These are phyloP conservation scores for Piaya cayana DNA, from an alignment of 2,113 vertebrate genomes.

Conservation along the genomic window DNA sequence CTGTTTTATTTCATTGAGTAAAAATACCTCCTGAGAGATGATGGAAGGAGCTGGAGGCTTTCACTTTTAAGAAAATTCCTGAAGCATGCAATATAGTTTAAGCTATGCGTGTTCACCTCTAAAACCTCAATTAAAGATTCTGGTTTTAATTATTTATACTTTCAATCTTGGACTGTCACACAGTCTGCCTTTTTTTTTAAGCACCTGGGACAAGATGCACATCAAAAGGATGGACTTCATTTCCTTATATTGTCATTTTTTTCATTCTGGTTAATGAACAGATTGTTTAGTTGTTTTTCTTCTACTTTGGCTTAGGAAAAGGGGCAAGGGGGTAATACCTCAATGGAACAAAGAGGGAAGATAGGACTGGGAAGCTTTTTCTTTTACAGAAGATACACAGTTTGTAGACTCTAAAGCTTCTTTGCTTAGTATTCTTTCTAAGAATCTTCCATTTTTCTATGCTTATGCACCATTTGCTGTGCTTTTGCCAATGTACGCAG, in stretches of 20 bases:
- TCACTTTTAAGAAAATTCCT: neutral
- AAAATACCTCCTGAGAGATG: neutral
- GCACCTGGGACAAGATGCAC: neutral
- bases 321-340: neutral
- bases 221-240: neutral
- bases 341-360: neutral
- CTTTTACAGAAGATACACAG: fast-evolving
- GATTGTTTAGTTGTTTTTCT: neutral
- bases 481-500: neutral
- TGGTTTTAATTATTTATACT: neutral
- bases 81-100: neutral
- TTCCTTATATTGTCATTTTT: neutral
- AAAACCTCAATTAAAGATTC: neutral
- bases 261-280: neutral
- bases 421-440: neutral
- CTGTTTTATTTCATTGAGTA: neutral
- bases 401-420: neutral
- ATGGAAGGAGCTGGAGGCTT: neutral
- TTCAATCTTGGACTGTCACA: neutral
- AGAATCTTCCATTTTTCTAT: neutral
- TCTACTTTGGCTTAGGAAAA: neutral
- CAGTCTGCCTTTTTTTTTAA: neutral
- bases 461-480: neutral
- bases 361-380: neutral
- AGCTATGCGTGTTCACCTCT: neutral